phyloP scores from a whole-genome alignment of 2,888 invertebrate genomes.

The Dinocampus coccinellae region DNA sequence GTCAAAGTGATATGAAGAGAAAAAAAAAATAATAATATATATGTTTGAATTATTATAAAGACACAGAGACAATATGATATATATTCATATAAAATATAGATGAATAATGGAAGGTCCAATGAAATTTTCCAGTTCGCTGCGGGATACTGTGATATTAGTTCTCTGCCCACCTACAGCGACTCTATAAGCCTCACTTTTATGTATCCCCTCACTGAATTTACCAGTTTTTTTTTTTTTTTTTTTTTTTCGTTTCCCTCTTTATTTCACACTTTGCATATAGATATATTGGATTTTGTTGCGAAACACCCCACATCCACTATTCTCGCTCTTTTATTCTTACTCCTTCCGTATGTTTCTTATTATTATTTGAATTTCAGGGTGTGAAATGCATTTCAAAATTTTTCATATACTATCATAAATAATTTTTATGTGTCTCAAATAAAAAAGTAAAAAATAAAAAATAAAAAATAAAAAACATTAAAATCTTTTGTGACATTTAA shows the following conservation, averaged over 20 bases:
- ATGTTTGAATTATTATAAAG: not conserved
- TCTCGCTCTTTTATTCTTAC: not conserved
- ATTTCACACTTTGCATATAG: not conserved
- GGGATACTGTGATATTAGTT: constrained; percentile 68
- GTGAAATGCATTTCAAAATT: not conserved
- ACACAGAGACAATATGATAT: not conserved
- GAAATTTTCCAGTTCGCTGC: constrained; percentile 69
- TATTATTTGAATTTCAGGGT: not conserved
- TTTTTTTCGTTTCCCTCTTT: too few species aligned
- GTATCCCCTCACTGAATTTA: constrained; percentile 30
- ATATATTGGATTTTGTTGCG: not conserved
- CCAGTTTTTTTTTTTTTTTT: too few species aligned
- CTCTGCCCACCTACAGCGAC: constrained; percentile 54
- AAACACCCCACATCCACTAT: not conserved
- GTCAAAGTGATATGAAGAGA: too few species aligned
- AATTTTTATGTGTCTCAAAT: not conserved
- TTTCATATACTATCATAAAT: constrained; percentile 5
- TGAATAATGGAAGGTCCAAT: constrained; percentile 69
- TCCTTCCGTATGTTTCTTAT: not conserved
- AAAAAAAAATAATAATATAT: not conserved
- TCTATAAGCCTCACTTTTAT: constrained; percentile 45
- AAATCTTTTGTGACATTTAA: not conserved
- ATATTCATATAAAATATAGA: constrained; percentile 30
- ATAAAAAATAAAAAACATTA: not conserved
- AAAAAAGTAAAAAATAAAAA: too few species aligned